phyloP scores from a whole-genome alignment of 2,797 vertebrate genomes.

The Adrianichthys oophorus region DNA sequence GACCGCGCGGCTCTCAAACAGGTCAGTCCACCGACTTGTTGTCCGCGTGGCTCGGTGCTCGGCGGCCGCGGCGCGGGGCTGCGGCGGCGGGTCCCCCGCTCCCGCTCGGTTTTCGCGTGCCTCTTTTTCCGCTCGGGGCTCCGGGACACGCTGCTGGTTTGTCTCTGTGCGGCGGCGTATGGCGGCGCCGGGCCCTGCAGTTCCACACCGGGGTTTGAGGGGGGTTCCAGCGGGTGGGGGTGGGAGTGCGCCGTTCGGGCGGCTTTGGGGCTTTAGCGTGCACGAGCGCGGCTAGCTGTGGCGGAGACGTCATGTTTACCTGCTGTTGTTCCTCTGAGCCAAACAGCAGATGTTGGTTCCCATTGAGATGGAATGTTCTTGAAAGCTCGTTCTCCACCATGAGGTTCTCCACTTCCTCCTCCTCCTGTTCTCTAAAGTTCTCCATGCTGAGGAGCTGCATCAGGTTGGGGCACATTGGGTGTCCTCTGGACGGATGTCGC shows the following conservation, averaged over 20 bases:
- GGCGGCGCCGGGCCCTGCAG: constrained; percentile 80
- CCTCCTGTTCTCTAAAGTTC: constrained; percentile 4
- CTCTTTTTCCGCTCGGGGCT: constrained; percentile 70
- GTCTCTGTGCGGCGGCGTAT: constrained; percentile 61
- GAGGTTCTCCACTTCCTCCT: constrained; percentile 9
- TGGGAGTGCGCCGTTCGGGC: constrained; percentile 60
- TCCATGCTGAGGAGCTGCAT: constrained; percentile 42
- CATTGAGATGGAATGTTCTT: constrained; percentile 69
- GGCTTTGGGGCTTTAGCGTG: constrained; percentile 32
- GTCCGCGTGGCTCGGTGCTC: constrained; percentile 20
- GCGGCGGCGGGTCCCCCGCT: constrained; percentile 46
- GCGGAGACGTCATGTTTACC: constrained; percentile 57
- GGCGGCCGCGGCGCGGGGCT: constrained; percentile 32
- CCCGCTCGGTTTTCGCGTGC: constrained; percentile 2
- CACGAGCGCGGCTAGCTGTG: constrained; percentile 44
- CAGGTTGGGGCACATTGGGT: constrained; percentile 57
- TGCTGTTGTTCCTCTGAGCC: constrained; percentile 49
- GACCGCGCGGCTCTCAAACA: constrained; percentile 71
- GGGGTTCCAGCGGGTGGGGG: constrained; percentile 18
- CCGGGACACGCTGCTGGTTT: constrained; percentile 75
- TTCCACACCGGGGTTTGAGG: constrained; percentile 58
- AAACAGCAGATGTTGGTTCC: constrained; percentile 52
- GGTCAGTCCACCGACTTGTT: constrained; percentile 68
- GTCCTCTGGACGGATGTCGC: constrained; percentile 49
- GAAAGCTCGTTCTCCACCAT: constrained; percentile 56